Base-by-base conservation (phyloP, 2,888 invertebrate genomes). In the Sepioteuthis lessoniana region DNA sequence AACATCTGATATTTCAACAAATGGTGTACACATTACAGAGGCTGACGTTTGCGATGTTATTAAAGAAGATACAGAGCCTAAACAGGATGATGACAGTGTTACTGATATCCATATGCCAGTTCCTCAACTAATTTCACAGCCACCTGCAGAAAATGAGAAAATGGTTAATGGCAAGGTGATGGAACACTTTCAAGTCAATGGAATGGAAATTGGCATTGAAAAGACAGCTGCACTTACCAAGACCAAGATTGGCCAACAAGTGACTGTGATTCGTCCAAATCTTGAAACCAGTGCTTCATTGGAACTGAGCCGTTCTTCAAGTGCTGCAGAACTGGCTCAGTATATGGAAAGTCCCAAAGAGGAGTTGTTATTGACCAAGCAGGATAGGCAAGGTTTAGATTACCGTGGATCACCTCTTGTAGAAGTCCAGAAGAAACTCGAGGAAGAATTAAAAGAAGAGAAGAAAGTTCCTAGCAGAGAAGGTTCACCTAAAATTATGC, bases 271-370 rank as follows among this genome's bases (percentile, higher is more conserved):
- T 31, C 91, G 91, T 31, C 91, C 91, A 42, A 37, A 42, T 28
- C 46, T 91, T 38, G 91, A 91, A 91, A 91, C 42, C 2, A 91
- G 38, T 28, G 42, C 91, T 0, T 91, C 91, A 13, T 31, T 91
- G 46, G 91, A 91, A 91, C 38, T 91, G 46, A 91, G 91, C 46
- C 38, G 91, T 38, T 91, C 91, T 91, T 91, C 91, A 91, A 91
- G 91, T 42, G 91, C 91, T 42, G 91, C 91, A 31, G 91, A 91
- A n/a, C 46, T 91, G 13, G 91, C 91, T 42, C 91, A 91, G 42
- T 91, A 91, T 21, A 92, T 92, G 92, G 47, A 92, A 42, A 92
- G 92, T 92, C 92, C 92, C 19, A 92, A 92, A 92, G 92, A 92
- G 16, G 92, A 92, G 8, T n/a, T 92, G 16, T 21, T 92, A 47